Evolutionary conservation across 2,888 invertebrate species (phyloP).

Genomic region (Sclerodermus sp.): DNA sequence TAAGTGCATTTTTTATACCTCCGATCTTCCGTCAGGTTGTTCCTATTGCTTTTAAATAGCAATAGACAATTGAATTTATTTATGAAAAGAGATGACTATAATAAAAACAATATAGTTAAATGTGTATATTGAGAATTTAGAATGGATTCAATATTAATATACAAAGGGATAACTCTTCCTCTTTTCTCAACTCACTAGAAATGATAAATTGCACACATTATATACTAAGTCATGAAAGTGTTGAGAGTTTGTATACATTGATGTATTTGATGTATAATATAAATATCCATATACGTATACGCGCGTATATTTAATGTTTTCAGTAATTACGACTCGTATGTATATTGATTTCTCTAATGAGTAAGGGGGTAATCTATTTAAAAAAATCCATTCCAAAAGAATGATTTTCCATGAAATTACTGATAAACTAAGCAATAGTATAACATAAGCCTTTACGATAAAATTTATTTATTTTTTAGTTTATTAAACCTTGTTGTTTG

Average conservation of each 20-base stretch:
- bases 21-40: too few relatives aligned
- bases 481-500: too few relatives aligned
- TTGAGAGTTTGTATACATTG: slow-evolving; percentile 14
- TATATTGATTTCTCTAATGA: not conserved
- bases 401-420: too few relatives aligned
- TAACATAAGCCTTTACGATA: too few relatives aligned
- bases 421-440: too few relatives aligned
- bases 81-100: not conserved
- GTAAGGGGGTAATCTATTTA: not conserved
- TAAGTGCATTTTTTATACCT: too few relatives aligned
- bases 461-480: too few relatives aligned
- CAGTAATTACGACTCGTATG: not conserved
- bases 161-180: not conserved
- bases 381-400: not conserved
- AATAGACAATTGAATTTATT: too few relatives aligned
- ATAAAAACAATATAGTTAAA: not conserved
- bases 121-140: not conserved
- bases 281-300: slow-evolving; percentile 12
- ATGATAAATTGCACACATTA: not conserved
- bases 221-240: slow-evolving; percentile 11
- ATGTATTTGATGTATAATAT: not conserved
- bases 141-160: not conserved
- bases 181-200: not conserved
- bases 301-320: not conserved
- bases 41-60: too few relatives aligned